phyloP scores from a whole-genome alignment of 2,113 vertebrate genomes.

The Porphyrio hochstetteri region DNA sequence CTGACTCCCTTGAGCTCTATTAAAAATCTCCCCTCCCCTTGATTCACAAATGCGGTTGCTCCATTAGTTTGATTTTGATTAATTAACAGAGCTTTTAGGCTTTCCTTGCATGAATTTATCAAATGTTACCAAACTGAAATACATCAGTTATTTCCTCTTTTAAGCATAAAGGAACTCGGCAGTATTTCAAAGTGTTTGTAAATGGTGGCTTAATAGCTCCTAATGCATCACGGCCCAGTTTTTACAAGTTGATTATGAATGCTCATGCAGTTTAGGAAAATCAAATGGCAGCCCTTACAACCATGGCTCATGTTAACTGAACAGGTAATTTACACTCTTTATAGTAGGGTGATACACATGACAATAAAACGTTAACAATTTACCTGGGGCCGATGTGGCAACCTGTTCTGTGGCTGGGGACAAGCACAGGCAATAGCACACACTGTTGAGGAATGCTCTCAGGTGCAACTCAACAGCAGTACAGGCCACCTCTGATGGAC shows the following conservation, averaged over 20 bases:
- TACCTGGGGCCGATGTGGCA: not conserved
- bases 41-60: constrained; percentile 39
- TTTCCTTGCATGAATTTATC: constrained; percentile 57
- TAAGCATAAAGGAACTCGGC: constrained; percentile 22
- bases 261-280: constrained; percentile 44
- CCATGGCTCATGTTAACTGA: constrained; percentile 31
- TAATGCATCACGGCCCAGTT: constrained; percentile 63
- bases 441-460: rapidly evolving
- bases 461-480: not conserved
- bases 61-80: constrained; percentile 68
- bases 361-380: constrained; percentile 27
- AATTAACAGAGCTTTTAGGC: constrained; percentile 65
- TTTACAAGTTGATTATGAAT: constrained; percentile 65
- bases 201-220: constrained; percentile 64
- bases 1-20: constrained; percentile 40
- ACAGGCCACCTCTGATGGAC: not conserved
- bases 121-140: constrained; percentile 65
- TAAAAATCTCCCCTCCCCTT: constrained; percentile 44
- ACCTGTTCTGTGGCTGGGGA: not conserved
- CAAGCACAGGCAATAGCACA: not conserved
- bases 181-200: constrained; percentile 61
- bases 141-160: constrained; percentile 64
- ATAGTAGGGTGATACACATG: constrained; percentile 1
- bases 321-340: constrained; percentile 42
- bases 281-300: constrained; percentile 44